Evolutionary conservation across 1,140 invertebrate genomes (phyloP), one percentile per base, ranked within the genome.

Genomic region (Drosophila novamexicana): DNA sequence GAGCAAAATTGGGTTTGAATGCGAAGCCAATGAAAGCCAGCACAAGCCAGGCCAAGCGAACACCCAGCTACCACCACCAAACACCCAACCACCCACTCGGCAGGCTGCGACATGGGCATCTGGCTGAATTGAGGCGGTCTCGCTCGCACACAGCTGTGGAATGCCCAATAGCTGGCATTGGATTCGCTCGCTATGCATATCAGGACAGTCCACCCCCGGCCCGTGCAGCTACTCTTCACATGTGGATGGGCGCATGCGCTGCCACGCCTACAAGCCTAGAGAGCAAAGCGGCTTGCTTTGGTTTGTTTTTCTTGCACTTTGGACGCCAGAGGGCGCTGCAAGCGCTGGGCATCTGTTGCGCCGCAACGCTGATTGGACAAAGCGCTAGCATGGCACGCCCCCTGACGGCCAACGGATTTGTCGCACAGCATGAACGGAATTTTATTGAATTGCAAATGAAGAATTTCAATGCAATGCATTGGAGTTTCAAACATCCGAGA

Each of bases 391-490:
- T 56, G 75, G 63, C 84, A 89, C 84, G 84, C 84, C 84, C 68
- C 44, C 61, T 47, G 29, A 9, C 22, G 18, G 18, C 37, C 52
- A 52, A 68, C 70, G 58, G 66, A 70, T 77, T 73, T 74, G 45
- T 54, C 69, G 39, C 36, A 45, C 29, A 65, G 61, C 77, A 72
- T 49, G 80, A 75, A 84, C 32, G 84, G 80, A 89, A 89, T 89
- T 77, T 84, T 75, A 90, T 89, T 89, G 81, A 89, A 89, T 89
- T 84, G 84, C 49, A 89, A 79, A 89, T 89, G 81, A 90, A 81
- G 84, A 80, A 89, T 89, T 89, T 89, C 85, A 89, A 80, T 84
- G 83, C 84, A 80, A 66, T 88, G 81, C 66, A 74, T 80, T 75
- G 85, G 85, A 84, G 84, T 89, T 89, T 83, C 29, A 7, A 64